Conservation (phyloP, 2,888 invertebrate genomes). For the Pedicia rivosa region DNA sequence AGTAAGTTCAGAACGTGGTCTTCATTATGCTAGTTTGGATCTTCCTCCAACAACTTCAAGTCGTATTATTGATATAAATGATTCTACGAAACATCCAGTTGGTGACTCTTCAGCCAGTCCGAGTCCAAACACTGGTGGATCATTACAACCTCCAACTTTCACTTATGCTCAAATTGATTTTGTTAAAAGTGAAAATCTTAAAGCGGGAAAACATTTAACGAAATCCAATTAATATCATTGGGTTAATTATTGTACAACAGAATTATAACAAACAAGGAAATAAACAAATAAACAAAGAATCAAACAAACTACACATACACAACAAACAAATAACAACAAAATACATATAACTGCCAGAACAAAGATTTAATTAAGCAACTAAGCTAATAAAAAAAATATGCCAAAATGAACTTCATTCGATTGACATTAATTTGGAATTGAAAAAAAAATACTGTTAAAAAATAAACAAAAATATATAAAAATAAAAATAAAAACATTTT, state of each 20-base stretch:
- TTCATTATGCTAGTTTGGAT: conserved; percentile 52
- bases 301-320: neutral
- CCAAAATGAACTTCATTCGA: too few species aligned
- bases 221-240: conserved; percentile 11
- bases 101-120: conserved; percentile 18
- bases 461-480: conserved; percentile 1
- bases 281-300: too few species aligned
- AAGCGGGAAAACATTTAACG: conserved; percentile 14
- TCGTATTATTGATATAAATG: conserved; percentile 7
- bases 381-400: neutral
- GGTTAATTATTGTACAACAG: neutral
- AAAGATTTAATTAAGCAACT: conserved; percentile 4
- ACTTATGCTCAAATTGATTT: conserved; percentile 73
- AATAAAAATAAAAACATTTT: conserved; percentile 2
- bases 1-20: conserved; percentile 29
- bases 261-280: neutral
- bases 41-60: conserved; percentile 22
- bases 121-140: conserved; percentile 12
- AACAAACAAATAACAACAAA: neutral
- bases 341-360: conserved; percentile 1
- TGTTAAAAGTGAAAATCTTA: conserved; percentile 41
- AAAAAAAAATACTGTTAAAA: neutral
- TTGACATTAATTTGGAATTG: neutral
- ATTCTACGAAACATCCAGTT: conserved; percentile 17
- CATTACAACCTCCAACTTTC: conserved; percentile 31